These are phyloP conservation scores for Catocala fraxini DNA, from an alignment of 2,888 invertebrate species.

Conservation along the genomic window DNA sequence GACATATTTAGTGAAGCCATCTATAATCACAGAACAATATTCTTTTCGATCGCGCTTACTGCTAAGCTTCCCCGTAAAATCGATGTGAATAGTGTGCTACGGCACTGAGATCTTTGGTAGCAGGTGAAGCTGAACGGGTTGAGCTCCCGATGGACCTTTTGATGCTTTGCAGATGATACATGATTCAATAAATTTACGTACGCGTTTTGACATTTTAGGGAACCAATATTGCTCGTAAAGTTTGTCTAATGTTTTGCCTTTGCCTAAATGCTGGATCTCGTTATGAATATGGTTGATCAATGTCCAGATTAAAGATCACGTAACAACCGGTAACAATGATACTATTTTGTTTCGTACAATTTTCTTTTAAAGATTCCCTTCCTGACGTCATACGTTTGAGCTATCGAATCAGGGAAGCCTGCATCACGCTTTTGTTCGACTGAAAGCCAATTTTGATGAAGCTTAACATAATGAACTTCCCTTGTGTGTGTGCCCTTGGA, in stretches of 20 bases:
- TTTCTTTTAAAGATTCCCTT: too few relatives aligned
- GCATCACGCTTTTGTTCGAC: too few relatives aligned
- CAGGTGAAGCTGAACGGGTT: slow-evolving; percentile 28
- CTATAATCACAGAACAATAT: slow-evolving; percentile 46
- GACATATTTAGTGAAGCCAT: slow-evolving; percentile 12
- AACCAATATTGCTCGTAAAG: slow-evolving; percentile 8
- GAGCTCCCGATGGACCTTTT: slow-evolving; percentile 22
- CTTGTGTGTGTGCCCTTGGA: too few relatives aligned
- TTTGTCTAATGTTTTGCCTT: slow-evolving; percentile 3
- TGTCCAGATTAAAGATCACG: slow-evolving; percentile 22
- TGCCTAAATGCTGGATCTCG: not conserved
- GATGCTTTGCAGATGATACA: slow-evolving; percentile 24
- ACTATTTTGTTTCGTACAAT: too few relatives aligned
- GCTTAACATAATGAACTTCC: too few relatives aligned
- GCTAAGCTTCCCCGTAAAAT: slow-evolving; percentile 38
- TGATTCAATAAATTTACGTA: slow-evolving; percentile 17
- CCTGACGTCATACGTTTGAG: too few relatives aligned
- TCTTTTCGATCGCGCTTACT: slow-evolving; percentile 51
- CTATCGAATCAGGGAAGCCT: too few relatives aligned
- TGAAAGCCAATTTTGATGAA: too few relatives aligned
- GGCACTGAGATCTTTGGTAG: slow-evolving; percentile 35
- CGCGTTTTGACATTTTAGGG: slow-evolving; percentile 17
- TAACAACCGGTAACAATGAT: too few relatives aligned
- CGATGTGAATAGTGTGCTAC: slow-evolving; percentile 53
- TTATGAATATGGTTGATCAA: slow-evolving; percentile 15